Evolutionary conservation across 2,888 invertebrate genomes (phyloP), one percentile per base, ranked within the genome.

Genomic region (Drosophila tanythrix): DNA sequence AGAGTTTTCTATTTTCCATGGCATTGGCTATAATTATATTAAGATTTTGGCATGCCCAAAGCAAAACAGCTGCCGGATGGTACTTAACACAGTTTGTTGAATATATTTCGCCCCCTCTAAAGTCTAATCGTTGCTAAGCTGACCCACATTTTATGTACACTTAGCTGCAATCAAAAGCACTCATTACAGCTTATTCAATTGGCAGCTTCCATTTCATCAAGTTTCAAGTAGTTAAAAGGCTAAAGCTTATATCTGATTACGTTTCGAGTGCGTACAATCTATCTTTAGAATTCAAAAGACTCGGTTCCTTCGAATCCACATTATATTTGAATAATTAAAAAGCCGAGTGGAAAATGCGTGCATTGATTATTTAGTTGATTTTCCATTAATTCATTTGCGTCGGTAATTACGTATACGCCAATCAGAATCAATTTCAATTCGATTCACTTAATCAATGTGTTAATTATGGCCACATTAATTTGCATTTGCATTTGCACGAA

Each of bases 401-500:
- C 33, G 11, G 29, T 64, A 55, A 69, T 61, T 61, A 52, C 25
- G 10, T 25, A 27, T 13, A n/a, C 21, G 50, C 43, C 71, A 79
- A 87, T 81, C 70, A 79, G 60, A 51, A 63, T 52, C 51, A 55
- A 60, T 58, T 68, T 61, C 51, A 46, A 57, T 74, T 70, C 53
- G 64, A 73, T 70, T 60, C 64, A 59, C 63, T 79, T 81, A 72
- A 75, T 87, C 68, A 74, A 61, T 33, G 43, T 64, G 67, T 66
- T 77, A 77, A 85, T 88, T 82, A 75, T 56, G 38, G 55, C 48
- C 48, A 27, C 72, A 46, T 15, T 46, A 25, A 38, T 18, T 38
- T 18, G 18, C 18, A 84, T 79, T 88, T 88, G 74, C 81, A 80
- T 70, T 66, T 72, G 48, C 56, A 62, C 7, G 56, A 53, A 36